Conservation (phyloP, 1,140 invertebrate species). For the Microplitis demolitor region DNA sequence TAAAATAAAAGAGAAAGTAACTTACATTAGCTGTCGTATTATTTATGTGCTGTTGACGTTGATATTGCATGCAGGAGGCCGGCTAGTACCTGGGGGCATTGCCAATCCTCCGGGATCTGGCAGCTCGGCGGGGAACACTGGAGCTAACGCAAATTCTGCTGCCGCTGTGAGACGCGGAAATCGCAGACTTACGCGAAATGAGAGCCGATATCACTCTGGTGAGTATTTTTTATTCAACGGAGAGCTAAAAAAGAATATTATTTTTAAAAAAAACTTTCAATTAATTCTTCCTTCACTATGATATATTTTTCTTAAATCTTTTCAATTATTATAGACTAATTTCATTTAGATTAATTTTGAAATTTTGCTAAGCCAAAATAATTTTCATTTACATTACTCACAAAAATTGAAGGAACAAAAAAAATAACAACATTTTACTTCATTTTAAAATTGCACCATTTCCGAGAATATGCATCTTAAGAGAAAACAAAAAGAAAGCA, state of each 20-base stretch:
- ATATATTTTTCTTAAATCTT: too few species aligned
- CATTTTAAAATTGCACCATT: too few species aligned
- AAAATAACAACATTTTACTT: too few species aligned
- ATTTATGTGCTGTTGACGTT: slow-evolving; percentile 55
- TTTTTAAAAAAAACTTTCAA: not conserved
- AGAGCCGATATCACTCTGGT: slow-evolving; percentile 96
- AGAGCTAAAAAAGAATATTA: not conserved
- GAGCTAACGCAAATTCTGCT: slow-evolving; percentile 60
- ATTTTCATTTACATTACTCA: too few species aligned
- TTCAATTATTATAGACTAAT: too few species aligned
- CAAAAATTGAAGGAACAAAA: too few species aligned
- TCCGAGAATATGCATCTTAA: too few species aligned
- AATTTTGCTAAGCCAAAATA: too few species aligned
- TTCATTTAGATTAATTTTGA: too few species aligned
- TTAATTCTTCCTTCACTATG: too few species aligned
- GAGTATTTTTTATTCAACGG: slow-evolving; percentile 54
- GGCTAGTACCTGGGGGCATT: slow-evolving; percentile 56
- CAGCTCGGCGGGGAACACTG: slow-evolving; percentile 61
- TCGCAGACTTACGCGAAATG: slow-evolving; percentile 87
- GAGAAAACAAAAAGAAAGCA: too few species aligned
- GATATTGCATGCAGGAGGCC: slow-evolving; percentile 61
- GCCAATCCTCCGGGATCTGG: slow-evolving; percentile 58
- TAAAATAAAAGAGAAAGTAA: not conserved
- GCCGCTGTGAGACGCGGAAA: slow-evolving; percentile 76
- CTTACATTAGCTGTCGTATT: slow-evolving; percentile 30